Base-by-base conservation (phyloP, 2,113 vertebrate species). In the Xerus inauris region DNA sequence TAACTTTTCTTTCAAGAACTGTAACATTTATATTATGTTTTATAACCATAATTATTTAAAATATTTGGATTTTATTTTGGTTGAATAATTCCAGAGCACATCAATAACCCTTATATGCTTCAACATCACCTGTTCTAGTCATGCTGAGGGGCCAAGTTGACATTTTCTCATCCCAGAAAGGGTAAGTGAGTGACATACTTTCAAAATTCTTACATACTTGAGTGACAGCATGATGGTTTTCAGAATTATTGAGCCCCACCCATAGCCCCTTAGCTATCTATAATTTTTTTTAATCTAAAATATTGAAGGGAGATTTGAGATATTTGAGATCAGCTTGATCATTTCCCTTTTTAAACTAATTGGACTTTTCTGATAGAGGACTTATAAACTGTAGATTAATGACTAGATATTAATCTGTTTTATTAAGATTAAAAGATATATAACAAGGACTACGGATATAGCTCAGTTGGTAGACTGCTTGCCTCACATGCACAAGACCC, bases 11-110 rank as follows among this genome's bases (percentile, higher is more conserved):
- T 71, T 77, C 30, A 77, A 79, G 64, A 92, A 75, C n/a, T 35
- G 1, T 73, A 69, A 38, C 19, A 64, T 81, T 91, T 80, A 17
- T 28, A 12, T 72, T 84, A n/a, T 40, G 45, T 83, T 86, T 92
- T 92, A 77, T 67, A 73, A 90, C 4, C n/a, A 75, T 19, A 30
- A 69, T 93, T 76, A 77, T 75, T 76, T 77, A n/a, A 87, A 87
- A 65, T 3, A 38, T 77, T 71, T 13, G 26, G 40, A 45, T 84
- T 75, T n/a, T 42, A 75, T 79, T 57, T 94, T 72, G 72, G 62
- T 72, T 65, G 59, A 42, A 10, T 64, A 32, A 40, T 77, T 76
- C 71, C n/a, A 17, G 38, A 14, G 11, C 73, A 71, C 83, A 45
- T 28, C 54, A n/a, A n/a, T 77, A 89, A 79, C n/a, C 26, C 32